Conservation (phyloP, 2,797 vertebrate species). For the Myoxocephalus aenaeus region DNA sequence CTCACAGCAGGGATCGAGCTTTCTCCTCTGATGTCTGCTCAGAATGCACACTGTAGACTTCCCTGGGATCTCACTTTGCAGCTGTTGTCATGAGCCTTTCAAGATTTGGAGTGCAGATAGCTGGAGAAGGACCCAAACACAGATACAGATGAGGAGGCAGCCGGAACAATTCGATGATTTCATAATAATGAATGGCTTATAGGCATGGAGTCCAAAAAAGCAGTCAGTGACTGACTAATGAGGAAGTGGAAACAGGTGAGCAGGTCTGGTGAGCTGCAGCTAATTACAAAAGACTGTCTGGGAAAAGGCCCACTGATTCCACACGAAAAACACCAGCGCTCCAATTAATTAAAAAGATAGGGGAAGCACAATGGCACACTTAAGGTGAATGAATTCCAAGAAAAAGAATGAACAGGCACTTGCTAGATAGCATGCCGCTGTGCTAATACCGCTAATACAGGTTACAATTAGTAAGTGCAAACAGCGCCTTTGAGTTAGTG, state of each 20-base stretch:
- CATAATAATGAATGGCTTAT: background rate
- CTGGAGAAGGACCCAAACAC: background rate
- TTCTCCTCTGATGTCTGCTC: background rate
- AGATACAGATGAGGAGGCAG: background rate
- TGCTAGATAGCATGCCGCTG: background rate
- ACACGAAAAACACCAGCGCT: background rate
- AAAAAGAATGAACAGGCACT: background rate
- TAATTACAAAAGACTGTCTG: background rate
- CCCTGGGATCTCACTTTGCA: background rate
- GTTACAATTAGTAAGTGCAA: background rate
- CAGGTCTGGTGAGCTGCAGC: background rate
- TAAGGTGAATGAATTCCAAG: conserved; percentile 4
- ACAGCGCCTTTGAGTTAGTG: background rate
- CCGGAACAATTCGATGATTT: background rate
- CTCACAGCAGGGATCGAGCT: background rate
- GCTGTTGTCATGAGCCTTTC: background rate
- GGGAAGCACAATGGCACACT: background rate
- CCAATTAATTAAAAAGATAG: background rate
- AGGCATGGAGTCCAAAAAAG: background rate
- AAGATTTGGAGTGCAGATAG: background rate
- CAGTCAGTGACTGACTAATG: background rate
- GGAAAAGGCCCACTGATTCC: background rate
- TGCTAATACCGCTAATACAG: background rate
- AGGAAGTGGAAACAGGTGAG: background rate
- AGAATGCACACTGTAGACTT: background rate